Base-by-base conservation (phyloP, 2,888 invertebrate species). In the Ochlodes sylvanus region DNA sequence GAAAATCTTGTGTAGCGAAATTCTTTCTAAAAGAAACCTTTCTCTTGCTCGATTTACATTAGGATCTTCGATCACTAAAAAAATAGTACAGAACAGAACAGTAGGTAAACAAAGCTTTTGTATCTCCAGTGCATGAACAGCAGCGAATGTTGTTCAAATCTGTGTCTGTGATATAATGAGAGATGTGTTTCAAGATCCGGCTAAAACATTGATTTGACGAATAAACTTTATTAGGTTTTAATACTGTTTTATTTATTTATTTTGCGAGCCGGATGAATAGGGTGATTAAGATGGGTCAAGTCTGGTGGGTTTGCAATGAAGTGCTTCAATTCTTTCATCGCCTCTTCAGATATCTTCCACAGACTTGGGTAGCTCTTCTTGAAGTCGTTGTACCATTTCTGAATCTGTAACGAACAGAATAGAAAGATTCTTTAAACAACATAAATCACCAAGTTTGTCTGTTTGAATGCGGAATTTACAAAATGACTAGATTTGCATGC, bases 241-340 rank as follows among this genome's bases (percentile, higher is more conserved):
- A 50, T 64, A 42, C 57, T 56, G 63, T 70, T 62, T 70, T 80
- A 83, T 71, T 83, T 84, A 64, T 83, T 83, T 50, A 84, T 73
- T 89, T 95, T 95, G 66, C 95, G 93, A 32, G 94, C 90, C 1
- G 96, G 96, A 87, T 97, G 96, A 72, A 96, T 94, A 5, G 97
- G 97, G 84, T 97, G 97, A 62, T 94, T 92, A 87, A 97, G 92
- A 70, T 95, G 93, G 7, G 95, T 94, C 41, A 97, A 79, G 84
- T 97, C 96, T 1, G 97, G 97, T 0, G 96, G 96, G 88, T 96
- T 96, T 58, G 94, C 95, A 52, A 95, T 95, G 74, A 96, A 96
- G 58, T 94, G 90, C 57, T 87, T 92, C 63, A 97, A 94, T 83
- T 96, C 95, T 70, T 94, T 94, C 95, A 97, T 95, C 21, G 96